These are phyloP conservation scores for Hermodice carunculata DNA, from an alignment of 2,888 invertebrate species.

Conservation along the genomic window DNA sequence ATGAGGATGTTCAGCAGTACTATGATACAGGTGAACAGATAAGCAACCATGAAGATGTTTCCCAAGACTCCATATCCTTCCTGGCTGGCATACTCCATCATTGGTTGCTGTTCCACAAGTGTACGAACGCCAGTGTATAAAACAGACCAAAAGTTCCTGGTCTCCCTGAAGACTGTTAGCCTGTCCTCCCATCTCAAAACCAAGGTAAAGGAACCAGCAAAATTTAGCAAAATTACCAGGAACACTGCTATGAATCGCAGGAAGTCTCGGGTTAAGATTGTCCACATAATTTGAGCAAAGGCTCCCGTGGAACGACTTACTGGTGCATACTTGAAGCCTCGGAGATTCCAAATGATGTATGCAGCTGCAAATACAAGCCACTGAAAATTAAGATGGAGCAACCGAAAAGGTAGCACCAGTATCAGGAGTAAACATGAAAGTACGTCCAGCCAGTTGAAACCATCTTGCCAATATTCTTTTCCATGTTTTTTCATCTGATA, in stretches of 20 bases:
- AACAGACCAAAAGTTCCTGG: too few species aligned
- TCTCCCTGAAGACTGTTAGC: constrained; percentile 20
- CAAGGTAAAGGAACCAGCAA: constrained; percentile 55
- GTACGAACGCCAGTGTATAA: too few species aligned
- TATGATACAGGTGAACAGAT: constrained; percentile 56
- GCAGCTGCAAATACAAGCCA: constrained; percentile 58
- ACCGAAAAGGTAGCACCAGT: constrained; percentile 48
- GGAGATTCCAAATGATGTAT: constrained; percentile 53
- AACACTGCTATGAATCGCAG: constrained; percentile 56
- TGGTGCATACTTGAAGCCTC: constrained; percentile 60
- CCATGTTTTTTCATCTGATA: too few species aligned
- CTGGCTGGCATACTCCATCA: too few species aligned
- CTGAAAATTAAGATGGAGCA: constrained; percentile 47
- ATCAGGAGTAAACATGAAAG: constrained; percentile 47
- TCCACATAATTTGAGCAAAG: constrained; percentile 56
- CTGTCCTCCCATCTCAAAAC: constrained; percentile 52
- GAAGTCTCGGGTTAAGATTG: constrained; percentile 54
- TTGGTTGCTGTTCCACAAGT: too few species aligned
- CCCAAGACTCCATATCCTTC: too few species aligned
- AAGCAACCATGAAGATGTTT: constrained; percentile 53
- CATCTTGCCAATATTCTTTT: constrained; percentile 54
- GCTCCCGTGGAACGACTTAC: constrained; percentile 61
- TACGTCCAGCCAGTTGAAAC: constrained; percentile 58
- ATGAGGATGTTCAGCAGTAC: constrained; percentile 60
- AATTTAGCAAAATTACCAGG: constrained; percentile 55